Percentiles rank a stretch among this genome's conserved stretches.
Evolutionary conservation across 2,797 vertebrate species (phyloP).

Genomic region (Acestrorhynchus altus): DNA sequence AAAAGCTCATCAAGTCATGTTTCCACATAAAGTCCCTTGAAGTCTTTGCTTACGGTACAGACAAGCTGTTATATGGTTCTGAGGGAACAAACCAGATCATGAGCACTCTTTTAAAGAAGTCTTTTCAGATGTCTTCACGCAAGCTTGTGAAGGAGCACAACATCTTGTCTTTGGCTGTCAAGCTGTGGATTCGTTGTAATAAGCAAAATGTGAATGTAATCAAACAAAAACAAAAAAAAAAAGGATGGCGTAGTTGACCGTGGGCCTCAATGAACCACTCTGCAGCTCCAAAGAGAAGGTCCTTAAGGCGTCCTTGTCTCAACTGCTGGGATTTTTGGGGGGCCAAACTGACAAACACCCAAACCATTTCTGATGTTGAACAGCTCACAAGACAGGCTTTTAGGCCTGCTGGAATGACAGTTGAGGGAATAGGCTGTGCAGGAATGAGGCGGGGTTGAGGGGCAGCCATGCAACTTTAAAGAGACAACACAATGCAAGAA

Average conservation of each 20-base stretch:
- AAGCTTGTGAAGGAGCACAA: background rate
- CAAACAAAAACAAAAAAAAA: conserved; percentile 5
- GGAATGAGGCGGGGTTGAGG: conserved; percentile 59
- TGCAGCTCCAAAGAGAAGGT: conserved; percentile 24
- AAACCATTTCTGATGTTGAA: conserved; percentile 81
- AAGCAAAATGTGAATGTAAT: background rate
- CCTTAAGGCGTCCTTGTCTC: conserved; percentile 46
- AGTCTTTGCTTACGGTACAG: background rate
- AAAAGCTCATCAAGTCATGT: conserved; percentile 14
- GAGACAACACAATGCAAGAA: conserved; percentile 75
- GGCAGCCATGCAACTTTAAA: conserved; percentile 79
- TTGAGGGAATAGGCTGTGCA: conserved; percentile 72
- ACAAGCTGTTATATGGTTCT: background rate
- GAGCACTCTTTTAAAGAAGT: background rate
- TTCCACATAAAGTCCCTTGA: background rate
- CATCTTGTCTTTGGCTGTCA: background rate
- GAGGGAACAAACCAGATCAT: background rate
- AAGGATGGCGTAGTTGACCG: conserved; percentile 2
- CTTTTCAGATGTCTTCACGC: background rate
- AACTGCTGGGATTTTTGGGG: conserved; percentile 61
- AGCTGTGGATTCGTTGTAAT: too few species aligned
- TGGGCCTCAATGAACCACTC: conserved; percentile 41
- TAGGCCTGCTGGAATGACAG: conserved; percentile 77
- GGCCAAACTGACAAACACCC: conserved; percentile 78
- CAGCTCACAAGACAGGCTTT: conserved; percentile 79